These are phyloP conservation scores for Nipponia nippon DNA, from an alignment of 2,113 vertebrate genomes.

Conservation along the genomic window DNA sequence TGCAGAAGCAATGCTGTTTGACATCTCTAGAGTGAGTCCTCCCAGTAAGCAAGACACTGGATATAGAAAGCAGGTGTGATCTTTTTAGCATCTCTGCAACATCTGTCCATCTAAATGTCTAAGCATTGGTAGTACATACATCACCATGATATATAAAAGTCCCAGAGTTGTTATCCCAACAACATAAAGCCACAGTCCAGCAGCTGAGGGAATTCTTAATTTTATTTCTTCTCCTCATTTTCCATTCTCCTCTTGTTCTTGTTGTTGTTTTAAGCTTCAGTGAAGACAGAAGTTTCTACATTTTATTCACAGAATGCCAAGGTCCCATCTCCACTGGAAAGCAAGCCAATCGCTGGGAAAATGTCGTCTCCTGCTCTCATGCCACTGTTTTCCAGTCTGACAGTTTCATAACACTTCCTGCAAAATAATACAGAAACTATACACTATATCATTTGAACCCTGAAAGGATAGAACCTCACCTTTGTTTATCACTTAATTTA, in stretches of 20 bases:
- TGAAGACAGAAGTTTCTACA: neutral
- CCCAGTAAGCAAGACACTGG: neutral
- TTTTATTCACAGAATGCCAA: neutral
- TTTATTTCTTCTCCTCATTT: neutral
- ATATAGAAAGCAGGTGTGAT: neutral
- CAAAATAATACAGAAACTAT: neutral
- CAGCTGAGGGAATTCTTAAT: neutral
- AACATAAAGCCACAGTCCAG: neutral
- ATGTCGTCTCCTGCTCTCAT: neutral
- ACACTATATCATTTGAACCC: neutral
- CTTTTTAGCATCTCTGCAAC: neutral
- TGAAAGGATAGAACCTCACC: neutral
- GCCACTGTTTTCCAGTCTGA: neutral
- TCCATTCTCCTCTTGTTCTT: neutral
- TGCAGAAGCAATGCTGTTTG: neutral
- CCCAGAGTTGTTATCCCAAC: neutral
- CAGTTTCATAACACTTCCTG: neutral
- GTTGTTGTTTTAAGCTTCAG: neutral
- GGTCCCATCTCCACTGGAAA: neutral
- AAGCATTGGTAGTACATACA: neutral
- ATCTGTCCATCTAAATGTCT: neutral
- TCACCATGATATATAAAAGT: neutral
- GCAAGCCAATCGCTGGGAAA: neutral
- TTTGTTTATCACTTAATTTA: neutral
- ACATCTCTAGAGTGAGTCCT: neutral